Conservation (phyloP, 1,140 invertebrate species). For the Euura saliciscinereae region DNA sequence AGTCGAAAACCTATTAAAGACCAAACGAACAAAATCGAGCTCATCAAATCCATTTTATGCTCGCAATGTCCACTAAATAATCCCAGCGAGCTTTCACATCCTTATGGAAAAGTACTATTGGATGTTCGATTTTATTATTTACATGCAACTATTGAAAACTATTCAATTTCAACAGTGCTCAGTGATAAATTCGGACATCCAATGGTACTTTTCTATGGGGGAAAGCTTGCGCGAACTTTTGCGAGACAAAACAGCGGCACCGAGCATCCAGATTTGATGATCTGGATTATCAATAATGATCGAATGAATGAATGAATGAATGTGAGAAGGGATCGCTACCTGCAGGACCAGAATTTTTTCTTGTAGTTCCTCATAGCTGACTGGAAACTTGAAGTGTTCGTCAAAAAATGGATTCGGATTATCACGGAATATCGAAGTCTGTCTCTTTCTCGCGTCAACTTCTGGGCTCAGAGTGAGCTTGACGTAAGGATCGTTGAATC, state of each 20-base stretch:
- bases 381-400: slow-evolving; percentile 85
- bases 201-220: too few relatives aligned
- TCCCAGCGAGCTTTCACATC: too few relatives aligned
- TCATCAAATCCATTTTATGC: too few relatives aligned
- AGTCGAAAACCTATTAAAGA: slow-evolving; percentile 67
- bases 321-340: slow-evolving; percentile 31
- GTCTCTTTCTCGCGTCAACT: slow-evolving; percentile 82
- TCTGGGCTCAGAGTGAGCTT: slow-evolving; percentile 76
- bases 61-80: too few relatives aligned
- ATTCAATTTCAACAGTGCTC: too few relatives aligned
- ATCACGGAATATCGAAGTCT: slow-evolving; percentile 79
- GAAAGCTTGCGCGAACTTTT: too few relatives aligned
- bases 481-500: slow-evolving; percentile 88
- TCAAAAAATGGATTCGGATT: slow-evolving; percentile 82
- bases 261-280: neutral
- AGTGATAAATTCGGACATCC: too few relatives aligned
- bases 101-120: too few relatives aligned
- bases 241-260: too few relatives aligned
- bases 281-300: slow-evolving; percentile 12
- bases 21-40: slow-evolving; percentile 10
- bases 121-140: too few relatives aligned
- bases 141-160: too few relatives aligned
- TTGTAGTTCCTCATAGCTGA: slow-evolving; percentile 78
- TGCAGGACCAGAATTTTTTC: slow-evolving; percentile 77
- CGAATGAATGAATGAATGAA: neutral